Evolutionary conservation across 2,888 invertebrate species (phyloP).

Genomic region (Lamproptera curius): DNA sequence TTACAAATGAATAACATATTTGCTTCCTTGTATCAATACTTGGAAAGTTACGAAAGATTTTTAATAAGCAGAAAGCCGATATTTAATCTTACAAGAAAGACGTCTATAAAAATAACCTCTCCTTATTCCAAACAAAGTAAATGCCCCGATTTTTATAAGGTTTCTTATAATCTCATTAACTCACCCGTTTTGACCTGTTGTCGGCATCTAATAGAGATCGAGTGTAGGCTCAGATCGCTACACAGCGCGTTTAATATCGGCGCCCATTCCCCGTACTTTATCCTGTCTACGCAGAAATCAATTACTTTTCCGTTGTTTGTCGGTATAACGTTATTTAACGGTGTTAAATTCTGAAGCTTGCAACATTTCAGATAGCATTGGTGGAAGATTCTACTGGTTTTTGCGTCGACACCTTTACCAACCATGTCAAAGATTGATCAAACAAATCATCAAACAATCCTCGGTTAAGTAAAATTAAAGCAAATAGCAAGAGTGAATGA

Average conservation of each 20-base stretch:
- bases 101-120: too few species aligned
- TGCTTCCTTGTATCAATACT: too few species aligned
- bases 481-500: too few species aligned
- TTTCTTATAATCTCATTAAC: conserved; percentile 11
- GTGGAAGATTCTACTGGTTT: conserved; percentile 66
- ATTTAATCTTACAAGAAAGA: too few species aligned
- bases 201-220: conserved; percentile 82
- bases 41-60: too few species aligned
- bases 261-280: conserved; percentile 87
- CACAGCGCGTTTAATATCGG: conserved; percentile 85
- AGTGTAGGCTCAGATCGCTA: conserved; percentile 84
- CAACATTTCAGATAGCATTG: conserved; percentile 73
- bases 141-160: too few species aligned
- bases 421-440: conserved; percentile 53
- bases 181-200: conserved; percentile 67
- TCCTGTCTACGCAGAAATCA: conserved; percentile 86
- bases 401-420: conserved; percentile 59
- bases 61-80: too few species aligned
- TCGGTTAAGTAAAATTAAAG: too few species aligned
- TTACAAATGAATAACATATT: too few species aligned
- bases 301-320: conserved; percentile 71
- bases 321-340: conserved; percentile 57
- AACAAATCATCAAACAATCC: conserved; percentile 41
- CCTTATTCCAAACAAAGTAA: too few species aligned
- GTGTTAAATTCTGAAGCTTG: conserved; percentile 68